Base-by-base conservation (phyloP, 2,888 invertebrate species). In the Synanthedon tipuliformis region DNA sequence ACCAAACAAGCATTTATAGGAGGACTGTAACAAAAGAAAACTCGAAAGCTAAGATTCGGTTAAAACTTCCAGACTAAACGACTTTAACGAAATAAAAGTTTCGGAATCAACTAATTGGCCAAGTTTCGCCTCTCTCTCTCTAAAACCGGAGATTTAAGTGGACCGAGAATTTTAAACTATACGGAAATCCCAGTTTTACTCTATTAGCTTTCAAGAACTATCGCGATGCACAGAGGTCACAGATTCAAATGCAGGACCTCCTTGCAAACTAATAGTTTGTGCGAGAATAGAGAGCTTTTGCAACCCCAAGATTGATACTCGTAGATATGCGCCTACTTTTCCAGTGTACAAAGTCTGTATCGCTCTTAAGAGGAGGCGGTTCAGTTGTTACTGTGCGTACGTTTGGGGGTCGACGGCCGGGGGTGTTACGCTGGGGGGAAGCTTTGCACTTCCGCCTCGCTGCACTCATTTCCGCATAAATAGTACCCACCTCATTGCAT, bases 401-500 rank as follows among this genome's bases (percentile, higher is more conserved):
- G 65, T 63, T 66, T 67, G 66, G 75, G 75, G 84, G 83, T 84
- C 82, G 81, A 76, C 75, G 83, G 64, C 81, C 83, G 74, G 68
- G 71, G 68, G 62, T 71, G 64, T 66, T 58, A 60, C 57, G 64
- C 66, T 75, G 63, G 66, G 74, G 66, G 73, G 81, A 80, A 78
- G 78, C 73, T 81, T 75, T 81, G 75, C 82, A 81, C 80, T 83
- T 85, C 84, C 85, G 78, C 79, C 70, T 80, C 81, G 71, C 82
- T 80, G 78, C 83, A 80, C 81, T 84, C 78, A 83, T 84, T 85
- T 84, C 80, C 81, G 83, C 77, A 83, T 81, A 84, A 84, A 82
- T 75, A 81, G 71, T 75, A 74, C 72, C 70, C 72, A 69, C 71
- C 64, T 67, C 64, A 61, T 61, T 59, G 65, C 73, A 78, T 77